Base-by-base conservation (phyloP, 2,888 invertebrate species). In the Piscicola geometra region DNA sequence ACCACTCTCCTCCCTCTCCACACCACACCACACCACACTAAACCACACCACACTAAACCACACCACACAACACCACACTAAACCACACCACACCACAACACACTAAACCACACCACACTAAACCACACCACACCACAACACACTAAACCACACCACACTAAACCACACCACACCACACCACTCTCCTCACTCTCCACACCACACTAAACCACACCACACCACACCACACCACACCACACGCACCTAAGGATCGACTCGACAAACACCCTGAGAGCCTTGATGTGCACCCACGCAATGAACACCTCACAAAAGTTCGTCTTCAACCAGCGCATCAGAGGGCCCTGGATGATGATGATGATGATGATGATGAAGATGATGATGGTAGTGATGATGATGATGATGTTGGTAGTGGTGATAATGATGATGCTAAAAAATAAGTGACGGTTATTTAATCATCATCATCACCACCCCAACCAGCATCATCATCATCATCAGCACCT, bases 281-380 rank as follows among this genome's bases (percentile, higher is more conserved):
- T 95, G 86, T 99, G 99, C 81, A 98, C 92, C 93, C 97, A 94
- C 80, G 98, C 98, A 85, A 95, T 94, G 88, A 99, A 99, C 81
- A 94, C 93, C 88, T 99, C 99, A 80, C 97, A 96, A 88, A 99
- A 99, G 88, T 99, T 99, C 79, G 99, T 96, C 88, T 98, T 98
- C 85, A 99, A 86, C 98, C 99, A 99, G 85, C 97, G 90, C 78
- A 99, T 73, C 60, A 73, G 52, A 21, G 73, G 73, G 28, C 73
- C 73, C 73, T 73, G 64, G n/a, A 30, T 56, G 60, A 25, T 56
- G 21, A 25, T 56, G 60, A 56, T 56, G 60, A 56, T 56, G 60
- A 56, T 56, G 50, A 21, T 47, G 50, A 15, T 9, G 21, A 47
- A 15, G 21, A 9, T 56, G 60, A 56, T 56, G 25, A 18, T 56